Evolutionary conservation across 1,140 invertebrate genomes (phyloP), one percentile per base, ranked within the genome.

Genomic region (Amyelois transitella): DNA sequence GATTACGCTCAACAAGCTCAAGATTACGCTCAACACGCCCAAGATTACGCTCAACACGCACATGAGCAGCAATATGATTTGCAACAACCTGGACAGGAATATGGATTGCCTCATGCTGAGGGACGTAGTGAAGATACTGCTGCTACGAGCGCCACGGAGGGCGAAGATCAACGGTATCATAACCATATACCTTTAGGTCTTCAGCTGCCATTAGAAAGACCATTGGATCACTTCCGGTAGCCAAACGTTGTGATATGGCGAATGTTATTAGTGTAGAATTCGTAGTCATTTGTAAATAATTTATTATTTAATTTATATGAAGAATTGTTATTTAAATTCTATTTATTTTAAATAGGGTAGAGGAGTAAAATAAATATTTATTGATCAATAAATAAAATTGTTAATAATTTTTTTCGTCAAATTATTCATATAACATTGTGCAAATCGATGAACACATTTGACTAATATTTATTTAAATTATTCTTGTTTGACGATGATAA

Each of bases 141-240:
- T 38, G n/a, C 32, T 1, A 12, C 32, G 5, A 14, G 32, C 3
- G 8, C 32, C n/a, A 3, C 32, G 8, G 52, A 83, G n/a, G 73
- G 50, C 0, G 66, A 73, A 19, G 66, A 69, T 3, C 67, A 74
- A 38, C 64, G 66, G 20, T 89, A 59, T 56, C 81, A 83, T 43
- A 88, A 86, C 55, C 86, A 86, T 63, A 82, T 88, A 24, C 84
- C 86, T 0, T 66, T 83, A 6, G 76, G 77, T 6, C 72, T 86
- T 24, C 86, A 87, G 58, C 79, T 76, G 6, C 82, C 85, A 0
- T 69, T 84, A 19, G 79, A 86, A 50, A 62, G 82, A 21, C 84
- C 85, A 2, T 60, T 85, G 5, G 80, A 87, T 44, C 80, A 88
- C 53, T 88, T 88, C 58, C 77, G 72, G 55, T 86, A 82, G 60